These are phyloP conservation scores for Mesorhabditis spiculigera DNA, from an alignment of 2,888 invertebrate species.

Conservation along the genomic window DNA sequence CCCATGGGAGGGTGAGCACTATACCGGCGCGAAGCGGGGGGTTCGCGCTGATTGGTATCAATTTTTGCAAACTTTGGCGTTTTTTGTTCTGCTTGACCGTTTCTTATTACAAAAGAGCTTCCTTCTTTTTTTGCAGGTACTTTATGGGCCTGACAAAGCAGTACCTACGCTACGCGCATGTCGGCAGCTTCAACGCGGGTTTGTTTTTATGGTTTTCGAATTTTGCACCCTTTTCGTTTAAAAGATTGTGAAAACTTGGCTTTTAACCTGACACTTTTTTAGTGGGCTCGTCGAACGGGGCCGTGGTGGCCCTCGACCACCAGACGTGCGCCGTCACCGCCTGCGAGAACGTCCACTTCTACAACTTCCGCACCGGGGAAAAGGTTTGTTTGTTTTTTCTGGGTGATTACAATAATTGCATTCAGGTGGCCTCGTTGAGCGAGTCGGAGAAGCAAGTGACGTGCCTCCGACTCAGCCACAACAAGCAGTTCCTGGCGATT, in stretches of 20 bases:
- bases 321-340: conserved; percentile 83
- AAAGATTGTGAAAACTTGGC: too few species aligned
- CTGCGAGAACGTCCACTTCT: conserved; percentile 86
- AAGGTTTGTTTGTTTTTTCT: conserved; percentile 65
- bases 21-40: too few species aligned
- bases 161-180: conserved; percentile 81
- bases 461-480: conserved; percentile 73
- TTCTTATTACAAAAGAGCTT: too few species aligned
- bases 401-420: conserved; percentile 23
- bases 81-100: too few species aligned
- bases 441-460: conserved; percentile 72
- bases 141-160: conserved; percentile 71
- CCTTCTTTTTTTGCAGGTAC: too few species aligned
- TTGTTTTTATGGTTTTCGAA: conserved; percentile 68
- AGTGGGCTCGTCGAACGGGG: conserved; percentile 73
- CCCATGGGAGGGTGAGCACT: too few species aligned
- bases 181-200: conserved; percentile 62
- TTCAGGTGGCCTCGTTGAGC: conserved; percentile 39
- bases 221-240: too few species aligned
- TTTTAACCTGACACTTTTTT: conserved; percentile 61
- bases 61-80: too few species aligned
- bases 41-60: too few species aligned
- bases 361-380: conserved; percentile 84
- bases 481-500: conserved; percentile 77
- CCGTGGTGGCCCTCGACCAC: conserved; percentile 75